Base-by-base conservation (phyloP, 2,797 vertebrate genomes). In the Xenops minutus region DNA sequence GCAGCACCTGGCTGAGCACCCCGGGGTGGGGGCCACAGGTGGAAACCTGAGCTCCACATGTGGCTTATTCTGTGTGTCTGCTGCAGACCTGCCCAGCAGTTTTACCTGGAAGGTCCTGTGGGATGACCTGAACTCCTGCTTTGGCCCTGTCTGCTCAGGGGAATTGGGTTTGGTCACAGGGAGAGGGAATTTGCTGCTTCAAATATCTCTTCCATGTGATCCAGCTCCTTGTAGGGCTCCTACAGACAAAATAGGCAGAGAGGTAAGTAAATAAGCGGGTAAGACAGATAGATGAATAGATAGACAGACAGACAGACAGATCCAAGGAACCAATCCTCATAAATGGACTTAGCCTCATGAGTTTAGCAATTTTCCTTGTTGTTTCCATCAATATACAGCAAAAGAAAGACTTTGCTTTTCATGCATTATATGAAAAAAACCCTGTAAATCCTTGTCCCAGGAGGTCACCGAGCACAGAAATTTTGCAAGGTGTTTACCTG, bases 201-300 rank as follows among this genome's bases (percentile, higher is more conserved):
- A 4, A 20, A 5, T 12, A 34, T 14, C 19, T 58, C 12, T 44
- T 19, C 62, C 72, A 4, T 7, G 26, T 10, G 37, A 43, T 21
- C 10, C 0, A 0, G 3, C 18, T 10, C 19, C 44, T 18, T 30
- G 59, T 41, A 30, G 14, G 20, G 29, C 12, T 62, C 58, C 62
- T 36, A 54, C 26, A 26, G 23, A 9, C 5, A 18, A 11, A 58
- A n/a, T 3, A 51, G 23, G 18, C 14, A 51, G 19, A 24, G 43
- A 14, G 18, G 16, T 9, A 23, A 79, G 56, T 2, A 2, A 1
- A 0, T 1, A 7, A 12, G 5, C 0, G 4, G 26, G 15, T 36
- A 34, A 24, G 0, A 2, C 6, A 1, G 46, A 48, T 24, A 13
- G 46, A 24, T 48, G 6, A 20, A 14, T 14, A 24, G 46, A 48